Evolutionary conservation across 2,113 vertebrate species (phyloP), one percentile per base, ranked within the genome.

Genomic region (Bucco capensis): DNA sequence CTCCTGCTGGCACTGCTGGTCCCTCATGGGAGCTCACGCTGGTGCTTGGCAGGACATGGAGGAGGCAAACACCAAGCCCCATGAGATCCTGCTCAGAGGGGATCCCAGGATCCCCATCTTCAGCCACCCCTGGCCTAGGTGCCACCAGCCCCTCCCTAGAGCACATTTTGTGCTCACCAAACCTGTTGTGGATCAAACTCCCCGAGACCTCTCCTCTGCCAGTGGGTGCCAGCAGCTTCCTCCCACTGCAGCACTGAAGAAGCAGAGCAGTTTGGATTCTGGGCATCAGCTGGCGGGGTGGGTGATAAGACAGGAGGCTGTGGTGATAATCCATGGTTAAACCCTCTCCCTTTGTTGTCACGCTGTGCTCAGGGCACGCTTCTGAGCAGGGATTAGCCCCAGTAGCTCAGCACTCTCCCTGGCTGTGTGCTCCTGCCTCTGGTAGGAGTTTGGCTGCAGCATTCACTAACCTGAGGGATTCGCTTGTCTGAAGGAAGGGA

Each of bases 41-140:
- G 42, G 49, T 4, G 0, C 16, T n/a, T 0, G 0, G 62, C 23
- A 23, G 88, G 69, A 22, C 0, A 0, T 27, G 6, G 62, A 19
- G 61, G 16, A 44, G 65, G 38, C 0, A 3, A 53, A 44, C 3
- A 3, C 58, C 12, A 13, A 53, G 77, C n/a, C 6, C 1, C 44
- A 25, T 49, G 44, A n/a, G 19, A 72, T 40, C 24, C 38, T 19
- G 66, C 66, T 40, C 2, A 1, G 4, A 73, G 31, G 66, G 51
- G 66, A 25, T 38, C 50, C 14, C 58, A 37, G 46, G 14, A 77
- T 46, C 35, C 14, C 50, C 44, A 28, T n/a, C 12, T 31, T 37
- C 56, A 23, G 56, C 56, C 24, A 23, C 33, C 46, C 38, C 69
- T 25, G 61, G 40, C 47, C n/a, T 14, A 3, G n/a, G 28, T 33